Evolutionary conservation across 1,140 invertebrate genomes (phyloP).

Genomic region (Scaptomyza graminum): DNA sequence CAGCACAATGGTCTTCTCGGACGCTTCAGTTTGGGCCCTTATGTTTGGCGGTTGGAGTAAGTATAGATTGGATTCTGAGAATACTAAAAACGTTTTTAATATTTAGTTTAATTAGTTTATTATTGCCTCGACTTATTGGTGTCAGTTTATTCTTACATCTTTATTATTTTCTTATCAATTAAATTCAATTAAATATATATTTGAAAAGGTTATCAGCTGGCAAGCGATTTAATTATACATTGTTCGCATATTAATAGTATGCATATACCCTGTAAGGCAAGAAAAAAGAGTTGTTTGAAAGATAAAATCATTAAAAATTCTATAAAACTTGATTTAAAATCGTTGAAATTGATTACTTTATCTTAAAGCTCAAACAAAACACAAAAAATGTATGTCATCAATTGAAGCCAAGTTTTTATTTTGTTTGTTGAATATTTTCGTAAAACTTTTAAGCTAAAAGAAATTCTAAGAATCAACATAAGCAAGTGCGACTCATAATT

Average conservation of each 20-base stretch:
- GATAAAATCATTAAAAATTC: no score
- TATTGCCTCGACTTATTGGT: constrained; percentile 16
- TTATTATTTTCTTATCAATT: constrained; percentile 47
- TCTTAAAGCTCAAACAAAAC: no score
- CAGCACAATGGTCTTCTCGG: constrained; percentile 71
- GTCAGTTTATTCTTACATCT: constrained; percentile 11
- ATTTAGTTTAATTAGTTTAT: neutral
- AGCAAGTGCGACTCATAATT: no score
- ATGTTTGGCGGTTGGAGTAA: constrained; percentile 75
- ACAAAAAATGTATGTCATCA: no score
- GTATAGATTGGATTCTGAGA: constrained; percentile 20
- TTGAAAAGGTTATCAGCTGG: constrained; percentile 29
- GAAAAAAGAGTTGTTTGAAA: no score
- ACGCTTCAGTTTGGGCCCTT: constrained; percentile 60
- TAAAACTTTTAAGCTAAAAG: no score
- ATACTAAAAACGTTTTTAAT: neutral
- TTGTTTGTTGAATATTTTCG: no score
- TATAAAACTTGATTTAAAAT: no score
- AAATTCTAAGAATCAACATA: no score
- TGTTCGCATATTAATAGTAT: constrained; percentile 4
- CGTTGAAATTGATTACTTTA: no score
- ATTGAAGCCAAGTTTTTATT: no score
- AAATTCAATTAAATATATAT: constrained; percentile 61
- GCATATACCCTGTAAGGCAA: neutral
- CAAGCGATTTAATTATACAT: constrained; percentile 26